A percentile compares a stretch with the other conserved stretches of the same genome.
Evolutionary conservation across 2,797 vertebrate species (phyloP).

Genomic region (Hipposideros larvatus): DNA sequence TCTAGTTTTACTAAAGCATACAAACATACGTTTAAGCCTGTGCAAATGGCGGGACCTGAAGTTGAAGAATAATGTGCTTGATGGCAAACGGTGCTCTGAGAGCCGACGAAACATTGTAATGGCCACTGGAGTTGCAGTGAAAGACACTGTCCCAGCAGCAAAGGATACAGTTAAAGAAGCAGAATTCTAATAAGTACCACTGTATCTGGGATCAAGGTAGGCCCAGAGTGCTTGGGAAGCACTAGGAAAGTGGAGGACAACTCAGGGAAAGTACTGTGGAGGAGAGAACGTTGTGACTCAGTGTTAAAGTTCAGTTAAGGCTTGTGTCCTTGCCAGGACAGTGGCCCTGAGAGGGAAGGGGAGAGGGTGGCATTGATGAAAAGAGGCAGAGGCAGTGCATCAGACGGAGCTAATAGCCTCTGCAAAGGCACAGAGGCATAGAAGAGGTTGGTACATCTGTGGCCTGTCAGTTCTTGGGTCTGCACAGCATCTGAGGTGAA

Average conservation of each 20-base stretch:
- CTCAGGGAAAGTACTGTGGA: not conserved
- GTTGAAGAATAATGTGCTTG: not conserved
- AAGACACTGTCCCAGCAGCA: not conserved
- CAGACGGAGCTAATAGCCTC: not conserved
- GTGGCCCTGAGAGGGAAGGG: fast-evolving
- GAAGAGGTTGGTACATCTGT: not conserved
- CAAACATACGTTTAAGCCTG: not conserved
- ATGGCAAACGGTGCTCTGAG: not conserved
- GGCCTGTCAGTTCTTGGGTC: not conserved
- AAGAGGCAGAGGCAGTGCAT: not conserved
- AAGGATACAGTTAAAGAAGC: not conserved
- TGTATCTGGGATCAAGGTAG: not conserved
- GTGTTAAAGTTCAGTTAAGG: not conserved
- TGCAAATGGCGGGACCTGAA: not conserved
- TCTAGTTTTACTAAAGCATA: not conserved
- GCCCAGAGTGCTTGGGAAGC: not conserved
- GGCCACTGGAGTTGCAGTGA: not conserved
- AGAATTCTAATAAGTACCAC: not conserved
- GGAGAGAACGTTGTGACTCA: not conserved
- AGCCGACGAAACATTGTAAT: not conserved
- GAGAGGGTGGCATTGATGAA: not conserved
- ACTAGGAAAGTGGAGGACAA: not conserved
- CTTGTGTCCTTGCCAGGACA: not conserved
- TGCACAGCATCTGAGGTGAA: not conserved
- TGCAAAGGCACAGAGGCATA: not conserved